Conservation (phyloP, 2,888 invertebrate species). For the Osmoderma eremita region DNA sequence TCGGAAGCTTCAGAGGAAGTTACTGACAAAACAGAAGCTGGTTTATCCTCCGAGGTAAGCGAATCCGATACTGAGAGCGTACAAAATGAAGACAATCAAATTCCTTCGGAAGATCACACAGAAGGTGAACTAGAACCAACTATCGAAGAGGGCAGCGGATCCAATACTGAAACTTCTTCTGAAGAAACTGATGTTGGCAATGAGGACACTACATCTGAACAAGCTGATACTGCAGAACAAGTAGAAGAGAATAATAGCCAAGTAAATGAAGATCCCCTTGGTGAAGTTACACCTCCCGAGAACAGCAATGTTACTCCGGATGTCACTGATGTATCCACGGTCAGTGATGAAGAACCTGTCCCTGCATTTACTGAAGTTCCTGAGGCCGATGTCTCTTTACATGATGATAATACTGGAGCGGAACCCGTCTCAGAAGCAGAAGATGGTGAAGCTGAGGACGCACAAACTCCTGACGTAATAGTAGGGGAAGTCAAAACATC, state of each 20-base stretch:
- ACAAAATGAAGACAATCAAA: background rate
- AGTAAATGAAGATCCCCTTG: background rate
- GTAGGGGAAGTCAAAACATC: background rate
- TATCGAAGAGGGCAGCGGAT: background rate
- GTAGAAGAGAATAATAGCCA: background rate
- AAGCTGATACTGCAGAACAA: background rate
- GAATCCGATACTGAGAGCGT: too few relatives aligned
- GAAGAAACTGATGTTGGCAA: background rate
- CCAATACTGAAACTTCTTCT: background rate
- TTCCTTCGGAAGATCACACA: background rate
- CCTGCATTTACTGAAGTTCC: background rate
- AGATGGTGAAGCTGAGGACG: background rate
- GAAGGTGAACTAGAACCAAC: background rate
- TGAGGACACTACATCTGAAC: too few relatives aligned
- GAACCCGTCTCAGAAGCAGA: background rate
- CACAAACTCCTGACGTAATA: background rate
- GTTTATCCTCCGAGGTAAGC: background rate
- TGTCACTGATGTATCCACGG: background rate
- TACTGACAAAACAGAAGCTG: background rate
- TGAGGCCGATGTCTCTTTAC: background rate
- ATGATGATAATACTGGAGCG: background rate
- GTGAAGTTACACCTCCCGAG: background rate
- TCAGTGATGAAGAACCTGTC: background rate
- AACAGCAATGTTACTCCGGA: background rate
- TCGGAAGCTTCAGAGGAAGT: background rate